phyloP scores from a whole-genome alignment of 2,888 invertebrate species.

The Cephus nigrinus region DNA sequence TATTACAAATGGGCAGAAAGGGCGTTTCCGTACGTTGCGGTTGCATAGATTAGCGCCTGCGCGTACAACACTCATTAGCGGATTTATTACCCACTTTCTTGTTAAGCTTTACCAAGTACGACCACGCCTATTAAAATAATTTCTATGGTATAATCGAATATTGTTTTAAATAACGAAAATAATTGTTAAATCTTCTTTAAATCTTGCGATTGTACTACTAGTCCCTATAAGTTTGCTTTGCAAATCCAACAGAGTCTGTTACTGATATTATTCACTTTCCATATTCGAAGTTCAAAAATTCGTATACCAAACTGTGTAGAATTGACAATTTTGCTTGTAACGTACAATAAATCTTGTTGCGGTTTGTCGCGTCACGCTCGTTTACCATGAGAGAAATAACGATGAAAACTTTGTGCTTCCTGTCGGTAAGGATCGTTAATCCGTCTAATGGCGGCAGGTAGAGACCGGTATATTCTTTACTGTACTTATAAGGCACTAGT shows the following conservation, averaged over 20 bases:
- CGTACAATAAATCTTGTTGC: conserved; percentile 47
- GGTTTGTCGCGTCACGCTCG: conserved; percentile 52
- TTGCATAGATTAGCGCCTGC: conserved; percentile 57
- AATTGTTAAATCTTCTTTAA: background rate
- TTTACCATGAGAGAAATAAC: conserved; percentile 31
- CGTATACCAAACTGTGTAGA: background rate
- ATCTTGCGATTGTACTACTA: background rate
- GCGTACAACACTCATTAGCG: conserved; percentile 56
- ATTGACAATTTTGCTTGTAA: background rate
- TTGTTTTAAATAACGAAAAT: background rate
- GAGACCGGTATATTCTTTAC: background rate
- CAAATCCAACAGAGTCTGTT: background rate
- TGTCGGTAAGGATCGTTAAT: conserved; percentile 19
- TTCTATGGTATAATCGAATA: background rate
- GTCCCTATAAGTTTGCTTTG: background rate
- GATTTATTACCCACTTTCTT: conserved; percentile 51
- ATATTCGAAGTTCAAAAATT: background rate
- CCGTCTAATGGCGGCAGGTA: conserved; percentile 31
- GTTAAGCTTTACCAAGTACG: conserved; percentile 31
- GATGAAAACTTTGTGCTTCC: conserved; percentile 36
- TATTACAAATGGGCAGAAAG: conserved; percentile 5
- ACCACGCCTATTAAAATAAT: background rate
- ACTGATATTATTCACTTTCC: background rate
- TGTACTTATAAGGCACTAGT: background rate
- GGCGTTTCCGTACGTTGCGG: conserved; percentile 35